Evolutionary conservation across 1,140 invertebrate genomes (phyloP), one percentile per base, ranked within the genome.

Genomic region (Tetranychus cinnabarinus): DNA sequence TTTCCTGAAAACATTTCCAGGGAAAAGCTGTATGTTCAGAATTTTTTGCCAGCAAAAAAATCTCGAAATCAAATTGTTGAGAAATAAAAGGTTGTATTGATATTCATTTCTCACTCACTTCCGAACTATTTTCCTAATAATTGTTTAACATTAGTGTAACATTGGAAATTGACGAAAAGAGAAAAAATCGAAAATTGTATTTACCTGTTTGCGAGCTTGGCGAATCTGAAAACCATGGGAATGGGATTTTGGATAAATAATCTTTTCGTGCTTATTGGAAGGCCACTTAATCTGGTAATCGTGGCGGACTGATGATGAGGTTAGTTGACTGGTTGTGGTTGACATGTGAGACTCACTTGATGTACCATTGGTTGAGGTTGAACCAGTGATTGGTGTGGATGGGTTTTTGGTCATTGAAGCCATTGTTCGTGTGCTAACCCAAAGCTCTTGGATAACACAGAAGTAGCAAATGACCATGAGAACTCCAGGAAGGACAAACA

Each of bases 391-490:
- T 2, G 50, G 23, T 52, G 50, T 52, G n/a, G 55, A 36, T 12
- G 34, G 36, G 36, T 39, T 56, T 56, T 39, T 56, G 55, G 62
- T 63, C 62, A 63, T 63, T 31, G 13, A 15, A 34, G 54, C 58
- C 10, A 63, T 52, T 8, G 57, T 57, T 33, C 66, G 65, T 8
- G 71, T 72, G 59, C 72, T 73, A 58, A 70, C 64, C 73, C 73
- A 74, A 0, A 75, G 68, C 35, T 73, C 71, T 46, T 67, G 66
- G 15, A 75, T 74, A 36, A 74, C 73, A 23, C 67, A 66, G 37
- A 69, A 64, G 63, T 75, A 75, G 62, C 74, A 74, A 60, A 72
- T 68, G 4, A 68, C 58, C 68, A 75, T 72, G 50, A 74, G 65
- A n/a, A 68, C 35, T 7, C 71, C 70, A 3, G 74, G 74, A n/a